Evolutionary conservation across 2,797 vertebrate genomes (phyloP), one percentile per base, ranked within the genome.

Genomic region (Rhinella marina): DNA sequence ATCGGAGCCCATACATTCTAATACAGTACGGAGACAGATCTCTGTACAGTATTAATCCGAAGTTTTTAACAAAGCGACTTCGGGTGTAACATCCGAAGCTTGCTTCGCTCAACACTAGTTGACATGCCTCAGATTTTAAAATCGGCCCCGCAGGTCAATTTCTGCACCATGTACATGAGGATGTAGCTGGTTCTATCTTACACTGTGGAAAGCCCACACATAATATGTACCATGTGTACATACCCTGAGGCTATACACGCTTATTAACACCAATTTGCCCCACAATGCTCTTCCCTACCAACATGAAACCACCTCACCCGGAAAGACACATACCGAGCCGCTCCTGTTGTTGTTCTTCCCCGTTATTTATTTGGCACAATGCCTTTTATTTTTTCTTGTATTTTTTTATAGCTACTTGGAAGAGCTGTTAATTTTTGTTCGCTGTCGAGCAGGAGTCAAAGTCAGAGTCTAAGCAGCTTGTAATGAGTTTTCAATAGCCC

Each of bases 401-500:
- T 29, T 91, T 92, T 90, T 83, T 86, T 92, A 92, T 92, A 91
- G 90, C 93, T 92, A 94, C 93, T 94, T 95, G 94, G 92, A 95
- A 94, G 94, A 95, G 95, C 95, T 95, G 94, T 96, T 96, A 95
- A 95, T 95, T 96, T 85, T 94, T 94, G 94, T 95, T 96, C 94
- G 92, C 94, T 95, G 95, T 94, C 85, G 93, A 95, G 95, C 95
- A 94, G 94, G 95, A 96, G 95, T 96, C 95, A 96, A 96, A 96
- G 95, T 95, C 94, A 95, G 94, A 96, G 95, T 95, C 95, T 95
- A 96, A 96, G 95, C 95, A 96, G 95, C 95, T 95, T 95, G 95
- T 96, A 96, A 96, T 96, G 95, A 96, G 95, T 96, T 96, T 96
- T 95, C 95, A 96, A 95, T 96, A 95, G 95, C 94, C 95, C 94